Base-by-base conservation (phyloP, 2,113 vertebrate genomes). In the Barnardius zonarius region DNA sequence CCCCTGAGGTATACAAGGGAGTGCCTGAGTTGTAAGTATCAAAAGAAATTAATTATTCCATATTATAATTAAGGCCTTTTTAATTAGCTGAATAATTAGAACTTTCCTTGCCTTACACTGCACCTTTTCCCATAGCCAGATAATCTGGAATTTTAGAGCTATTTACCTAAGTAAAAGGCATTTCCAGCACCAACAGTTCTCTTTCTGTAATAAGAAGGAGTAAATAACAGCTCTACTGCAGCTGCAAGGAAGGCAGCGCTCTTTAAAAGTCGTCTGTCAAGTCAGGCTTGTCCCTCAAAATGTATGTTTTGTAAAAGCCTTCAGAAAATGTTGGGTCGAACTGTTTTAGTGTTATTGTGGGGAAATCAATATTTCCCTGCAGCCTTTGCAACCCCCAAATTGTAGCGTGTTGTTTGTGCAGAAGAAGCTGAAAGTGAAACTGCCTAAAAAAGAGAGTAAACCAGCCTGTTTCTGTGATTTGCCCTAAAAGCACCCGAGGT, bases 331-430 rank as follows among this genome's bases (percentile, higher is more conserved):
- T 92, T 94, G 91, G 95, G 93, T 96, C 62, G 73, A 97, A 96
- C 86, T 87, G 92, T 85, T 95, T 96, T 79, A 97, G 77, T 95
- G 90, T 86, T 96, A 62, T 84, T 96, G 90, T 79, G 95, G 77
- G 94, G 91, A 94, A 95, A 96, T 94, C 95, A 92, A 95, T 97
- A 96, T 96, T 96, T 95, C 93, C 93, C 95, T 96, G 86, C 91
- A 96, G 95, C 81, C 95, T 89, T 93, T 96, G 92, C 92, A 91
- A 49, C 80, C 88, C 76, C 86, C 66, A 75, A 83, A 96, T 87
- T 94, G 92, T 84, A 89, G 62, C 86, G 43, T 54, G 81, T 52
- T 88, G 48, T 92, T 96, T 93, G 74, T 94, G 88, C 88, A 80
- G 80, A 30, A 64, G 79, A 8, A 49, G 68, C 74, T 92, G 92